Evolutionary conservation across 2,113 vertebrate genomes (phyloP).

Genomic region (Ia io): DNA sequence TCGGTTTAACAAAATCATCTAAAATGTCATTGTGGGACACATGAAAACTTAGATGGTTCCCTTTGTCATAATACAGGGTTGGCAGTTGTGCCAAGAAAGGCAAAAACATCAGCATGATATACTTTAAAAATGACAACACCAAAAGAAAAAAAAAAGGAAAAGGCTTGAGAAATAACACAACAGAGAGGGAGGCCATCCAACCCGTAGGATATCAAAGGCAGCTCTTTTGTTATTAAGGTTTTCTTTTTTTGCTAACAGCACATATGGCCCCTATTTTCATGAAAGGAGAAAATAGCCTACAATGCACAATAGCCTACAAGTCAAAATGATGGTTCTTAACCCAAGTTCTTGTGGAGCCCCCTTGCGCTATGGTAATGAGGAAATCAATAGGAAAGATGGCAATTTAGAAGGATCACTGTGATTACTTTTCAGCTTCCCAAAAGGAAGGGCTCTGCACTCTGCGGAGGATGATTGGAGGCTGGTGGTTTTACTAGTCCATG

Average conservation of each 20-base stretch:
- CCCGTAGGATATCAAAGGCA: background rate
- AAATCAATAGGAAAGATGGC: constrained; percentile 32
- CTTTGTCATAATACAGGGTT: background rate
- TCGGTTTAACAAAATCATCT: background rate
- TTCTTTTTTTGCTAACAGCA: background rate
- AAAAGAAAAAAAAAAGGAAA: background rate
- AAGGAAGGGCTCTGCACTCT: constrained; percentile 46
- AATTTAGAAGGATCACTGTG: constrained; percentile 42
- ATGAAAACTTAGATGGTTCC: background rate
- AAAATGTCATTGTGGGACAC: background rate
- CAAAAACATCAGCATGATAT: background rate
- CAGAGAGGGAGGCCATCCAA: background rate
- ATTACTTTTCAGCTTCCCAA: constrained; percentile 51
- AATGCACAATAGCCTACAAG: background rate
- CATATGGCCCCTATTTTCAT: background rate
- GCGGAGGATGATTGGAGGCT: constrained; percentile 56
- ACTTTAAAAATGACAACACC: background rate
- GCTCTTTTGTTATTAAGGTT: background rate
- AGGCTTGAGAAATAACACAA: background rate
- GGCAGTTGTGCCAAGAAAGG: background rate
- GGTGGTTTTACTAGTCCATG: constrained; percentile 13
- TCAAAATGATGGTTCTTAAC: constrained; percentile 18
- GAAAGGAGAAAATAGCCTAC: constrained; percentile 34
- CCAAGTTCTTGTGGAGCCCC: background rate
- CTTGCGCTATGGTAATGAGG: constrained; percentile 45